Conservation (phyloP, 2,113 vertebrate species). For the Cathartes aura region DNA sequence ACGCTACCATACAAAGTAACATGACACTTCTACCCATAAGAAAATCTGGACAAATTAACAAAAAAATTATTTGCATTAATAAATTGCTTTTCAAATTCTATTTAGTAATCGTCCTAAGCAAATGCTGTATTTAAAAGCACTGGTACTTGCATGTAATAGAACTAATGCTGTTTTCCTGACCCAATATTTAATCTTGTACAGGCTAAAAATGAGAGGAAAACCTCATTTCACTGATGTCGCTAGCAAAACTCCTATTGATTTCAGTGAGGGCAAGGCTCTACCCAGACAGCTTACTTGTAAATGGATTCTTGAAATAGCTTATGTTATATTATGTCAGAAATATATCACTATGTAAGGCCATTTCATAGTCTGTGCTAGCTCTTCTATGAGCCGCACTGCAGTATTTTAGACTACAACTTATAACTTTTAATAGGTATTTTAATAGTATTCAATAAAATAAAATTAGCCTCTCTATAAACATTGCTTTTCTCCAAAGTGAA, state of each 20-base stretch:
- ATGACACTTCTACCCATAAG: background rate
- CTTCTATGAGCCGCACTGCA: background rate
- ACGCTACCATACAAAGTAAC: background rate
- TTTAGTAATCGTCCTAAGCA: background rate
- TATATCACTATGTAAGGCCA: background rate
- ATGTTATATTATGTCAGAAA: background rate
- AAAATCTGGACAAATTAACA: background rate
- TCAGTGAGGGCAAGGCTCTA: background rate
- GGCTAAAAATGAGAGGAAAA: background rate
- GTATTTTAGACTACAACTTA: background rate
- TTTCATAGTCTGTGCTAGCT: background rate
- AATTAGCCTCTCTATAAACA: background rate
- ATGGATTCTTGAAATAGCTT: background rate
- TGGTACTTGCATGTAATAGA: background rate
- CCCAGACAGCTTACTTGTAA: background rate
- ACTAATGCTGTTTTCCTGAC: background rate
- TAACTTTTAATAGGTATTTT: background rate
- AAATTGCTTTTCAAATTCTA: background rate
- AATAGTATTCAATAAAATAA: background rate
- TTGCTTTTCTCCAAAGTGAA: background rate
- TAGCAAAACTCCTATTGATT: background rate
- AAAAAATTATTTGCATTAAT: background rate
- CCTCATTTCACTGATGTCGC: background rate
- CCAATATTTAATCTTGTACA: background rate
- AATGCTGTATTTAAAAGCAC: background rate